Conservation (phyloP, 2,113 vertebrate species). For the Halichoerus grypus region DNA sequence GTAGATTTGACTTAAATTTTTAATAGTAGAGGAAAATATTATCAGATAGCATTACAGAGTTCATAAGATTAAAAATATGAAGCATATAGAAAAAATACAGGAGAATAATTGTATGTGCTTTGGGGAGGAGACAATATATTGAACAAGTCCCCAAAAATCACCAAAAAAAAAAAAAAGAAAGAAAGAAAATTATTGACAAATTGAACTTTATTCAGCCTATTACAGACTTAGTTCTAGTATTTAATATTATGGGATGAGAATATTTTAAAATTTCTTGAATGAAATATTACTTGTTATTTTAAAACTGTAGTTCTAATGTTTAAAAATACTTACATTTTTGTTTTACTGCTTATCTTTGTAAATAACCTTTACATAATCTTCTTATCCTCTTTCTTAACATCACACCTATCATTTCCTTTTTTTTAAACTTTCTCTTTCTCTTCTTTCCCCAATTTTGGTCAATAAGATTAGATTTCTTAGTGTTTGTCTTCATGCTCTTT, state of each 20-base stretch:
- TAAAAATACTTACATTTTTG: not conserved
- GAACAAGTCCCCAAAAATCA: not conserved
- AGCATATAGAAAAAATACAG: not conserved
- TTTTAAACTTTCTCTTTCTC: not conserved
- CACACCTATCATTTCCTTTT: not conserved
- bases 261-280: not conserved
- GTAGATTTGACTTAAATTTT: not conserved
- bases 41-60: not conserved
- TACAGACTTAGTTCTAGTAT: not conserved
- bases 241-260: not conserved
- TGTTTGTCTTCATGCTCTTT: not conserved
- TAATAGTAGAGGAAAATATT: not conserved
- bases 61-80: not conserved
- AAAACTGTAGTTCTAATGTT: not conserved
- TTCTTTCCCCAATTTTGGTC: not conserved
- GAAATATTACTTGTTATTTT: not conserved
- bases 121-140: not conserved
- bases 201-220: not conserved
- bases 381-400: not conserved
- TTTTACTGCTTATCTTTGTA: not conserved
- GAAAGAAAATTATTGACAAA: not conserved
- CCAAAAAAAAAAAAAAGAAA: not conserved
- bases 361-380: not conserved
- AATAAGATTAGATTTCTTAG: not conserved
- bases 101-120: not conserved